Evolutionary conservation across 2,113 vertebrate species (phyloP).

Genomic region (Sylvia atricapilla): DNA sequence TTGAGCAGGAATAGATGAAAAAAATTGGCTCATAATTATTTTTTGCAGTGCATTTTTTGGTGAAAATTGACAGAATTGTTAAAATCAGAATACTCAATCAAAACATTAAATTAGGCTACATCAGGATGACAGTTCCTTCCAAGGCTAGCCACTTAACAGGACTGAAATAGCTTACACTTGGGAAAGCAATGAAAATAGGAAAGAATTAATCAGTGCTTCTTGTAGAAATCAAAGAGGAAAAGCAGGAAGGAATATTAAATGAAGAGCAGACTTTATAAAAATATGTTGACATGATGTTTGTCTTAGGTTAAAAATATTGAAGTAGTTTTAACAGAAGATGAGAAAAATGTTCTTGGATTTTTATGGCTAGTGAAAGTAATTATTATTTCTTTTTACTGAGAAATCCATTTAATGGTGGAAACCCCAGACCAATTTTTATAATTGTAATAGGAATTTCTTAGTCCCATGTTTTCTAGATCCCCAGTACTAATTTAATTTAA

Average conservation of each 20-base stretch:
- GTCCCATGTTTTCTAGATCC: background rate
- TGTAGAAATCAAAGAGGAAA: slow-evolving; percentile 5
- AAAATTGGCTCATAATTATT: background rate
- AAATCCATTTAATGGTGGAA: background rate
- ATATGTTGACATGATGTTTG: background rate
- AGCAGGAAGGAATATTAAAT: background rate
- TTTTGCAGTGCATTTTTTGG: background rate
- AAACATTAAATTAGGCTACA: background rate
- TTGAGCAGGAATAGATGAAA: background rate
- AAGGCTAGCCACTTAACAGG: slow-evolving; percentile 9
- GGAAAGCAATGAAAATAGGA: slow-evolving; percentile 26
- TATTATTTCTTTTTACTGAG: background rate
- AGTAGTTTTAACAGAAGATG: background rate
- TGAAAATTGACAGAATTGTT: background rate
- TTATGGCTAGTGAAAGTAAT: background rate
- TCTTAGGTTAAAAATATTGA: background rate
- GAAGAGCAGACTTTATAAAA: slow-evolving; percentile 2
- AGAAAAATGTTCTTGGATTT: background rate
- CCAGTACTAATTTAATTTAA: background rate
- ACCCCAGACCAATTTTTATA: background rate
- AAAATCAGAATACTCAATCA: background rate
- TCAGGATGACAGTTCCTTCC: background rate
- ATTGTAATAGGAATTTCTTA: background rate
- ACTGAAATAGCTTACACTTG: slow-evolving; percentile 5
- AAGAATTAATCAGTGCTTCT: slow-evolving; percentile 40